Evolutionary conservation across 2,113 vertebrate genomes (phyloP), one percentile per base, ranked within the genome.

Genomic region (Ondatra zibethicus): DNA sequence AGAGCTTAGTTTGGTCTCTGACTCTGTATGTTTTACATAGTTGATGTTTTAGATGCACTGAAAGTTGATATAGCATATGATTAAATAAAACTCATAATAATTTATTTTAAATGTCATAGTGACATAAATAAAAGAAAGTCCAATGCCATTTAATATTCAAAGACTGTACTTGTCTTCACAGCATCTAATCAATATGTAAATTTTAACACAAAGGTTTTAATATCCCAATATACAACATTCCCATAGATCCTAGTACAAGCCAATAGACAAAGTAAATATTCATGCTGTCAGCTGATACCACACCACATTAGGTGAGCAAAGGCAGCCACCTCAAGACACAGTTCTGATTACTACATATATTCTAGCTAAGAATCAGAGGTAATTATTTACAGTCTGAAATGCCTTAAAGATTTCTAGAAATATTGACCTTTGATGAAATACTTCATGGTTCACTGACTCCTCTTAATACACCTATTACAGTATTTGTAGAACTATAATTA

Each of bases 381-480:
- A 63, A 23, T 61, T 91, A 95, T 90, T 97, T 93, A 85, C 16
- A 86, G 25, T 72, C 76, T 88, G 77, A 78, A 39, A 58, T 72
- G 25, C 72, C 68, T 90, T 88, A 91, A 33, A 94, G 58, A 94
- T 94, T 91, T 88, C 33, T 78, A 92, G 78, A 95, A 95, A 96
- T 94, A 95, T 42, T 95, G 42, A 88, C 77, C 73, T 92, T 94
- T 91, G 27, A 50, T 72, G n/a, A 96, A 98, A 97, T 95, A 75
- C 78, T 95, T 70, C 89, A 91, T 84, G 86, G 81, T 65, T 97
- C 91, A 94, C 91, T 97, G 58, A 95, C 78, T 97, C 94, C 81
- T 96, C 94, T 97, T 97, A 94, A 93, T 80, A 90, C 39, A 97
- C n/a, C 73, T 97, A 95, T 89, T 95, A 96, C 80, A 3, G 88